These are phyloP conservation scores for Oreonectes daqikongensis DNA, from an alignment of 2,797 vertebrate genomes.

Conservation along the genomic window DNA sequence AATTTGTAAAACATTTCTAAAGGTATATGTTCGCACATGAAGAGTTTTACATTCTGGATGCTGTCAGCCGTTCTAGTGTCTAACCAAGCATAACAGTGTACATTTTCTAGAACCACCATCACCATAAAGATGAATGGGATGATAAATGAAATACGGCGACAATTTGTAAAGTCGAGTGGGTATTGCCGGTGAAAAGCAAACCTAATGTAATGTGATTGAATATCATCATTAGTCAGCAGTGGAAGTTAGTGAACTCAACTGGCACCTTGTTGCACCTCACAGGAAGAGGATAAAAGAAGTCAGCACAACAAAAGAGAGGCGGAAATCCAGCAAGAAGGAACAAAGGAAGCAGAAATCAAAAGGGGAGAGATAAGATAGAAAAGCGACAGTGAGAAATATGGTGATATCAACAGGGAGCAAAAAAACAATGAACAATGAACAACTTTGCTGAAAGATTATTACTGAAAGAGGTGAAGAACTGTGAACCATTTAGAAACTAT, in stretches of 20 bases:
- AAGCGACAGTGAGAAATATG: background rate
- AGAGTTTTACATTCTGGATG: no score
- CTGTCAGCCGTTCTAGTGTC: no score
- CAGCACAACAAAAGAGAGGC: background rate
- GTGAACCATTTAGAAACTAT: no score
- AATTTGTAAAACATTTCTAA: no score
- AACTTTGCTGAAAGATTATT: no score
- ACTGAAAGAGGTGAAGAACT: no score
- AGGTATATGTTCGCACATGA: no score
- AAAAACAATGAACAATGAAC: background rate
- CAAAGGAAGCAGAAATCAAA: background rate
- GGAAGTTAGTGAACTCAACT: background rate
- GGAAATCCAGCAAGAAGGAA: background rate
- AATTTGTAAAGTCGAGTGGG: background rate
- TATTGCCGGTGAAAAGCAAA: background rate
- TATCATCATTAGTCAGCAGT: background rate
- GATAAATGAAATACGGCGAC: constrained; percentile 12
- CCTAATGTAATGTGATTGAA: background rate
- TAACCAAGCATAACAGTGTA: background rate
- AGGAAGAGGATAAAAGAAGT: background rate
- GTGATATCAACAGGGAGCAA: background rate
- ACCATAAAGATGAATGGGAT: constrained; percentile 27
- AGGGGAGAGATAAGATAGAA: background rate
- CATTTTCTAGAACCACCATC: background rate
- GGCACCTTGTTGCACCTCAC: background rate